These are phyloP conservation scores for Crambe crambe DNA, from an alignment of 37 sponge, comb jelly and placozoan genomes.

Conservation along the genomic window DNA sequence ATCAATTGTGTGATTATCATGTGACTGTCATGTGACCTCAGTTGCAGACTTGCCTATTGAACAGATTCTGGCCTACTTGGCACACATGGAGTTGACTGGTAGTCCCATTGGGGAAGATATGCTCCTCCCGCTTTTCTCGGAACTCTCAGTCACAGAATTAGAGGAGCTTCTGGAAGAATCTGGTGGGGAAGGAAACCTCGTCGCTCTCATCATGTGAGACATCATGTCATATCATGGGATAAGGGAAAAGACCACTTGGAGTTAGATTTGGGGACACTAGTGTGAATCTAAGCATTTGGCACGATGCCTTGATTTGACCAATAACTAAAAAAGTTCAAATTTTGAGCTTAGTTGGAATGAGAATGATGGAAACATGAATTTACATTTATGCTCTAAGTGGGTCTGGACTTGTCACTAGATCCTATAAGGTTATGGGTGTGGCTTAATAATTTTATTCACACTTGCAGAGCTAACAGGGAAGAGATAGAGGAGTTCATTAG, in stretches of 20 bases:
- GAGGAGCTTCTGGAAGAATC: not conserved
- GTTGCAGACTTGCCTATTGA: not conserved
- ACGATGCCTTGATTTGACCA: too few relatives aligned
- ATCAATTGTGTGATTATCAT: too few relatives aligned
- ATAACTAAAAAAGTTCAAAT: too few relatives aligned
- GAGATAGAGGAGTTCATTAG: not conserved
- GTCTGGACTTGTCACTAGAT: too few relatives aligned
- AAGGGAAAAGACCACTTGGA: too few relatives aligned
- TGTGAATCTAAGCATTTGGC: too few relatives aligned
- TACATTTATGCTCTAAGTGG: too few relatives aligned
- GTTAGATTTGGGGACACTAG: too few relatives aligned
- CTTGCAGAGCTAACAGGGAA: not conserved
- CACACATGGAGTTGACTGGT: not conserved
- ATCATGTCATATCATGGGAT: not conserved
- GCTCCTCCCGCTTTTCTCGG: not conserved
- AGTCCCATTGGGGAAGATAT: not conserved
- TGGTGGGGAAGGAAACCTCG: not conserved
- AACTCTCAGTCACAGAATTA: constrained; percentile 11
- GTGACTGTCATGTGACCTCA: not conserved
- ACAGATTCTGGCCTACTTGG: not conserved
- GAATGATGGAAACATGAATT: too few relatives aligned
- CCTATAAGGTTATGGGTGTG: too few relatives aligned
- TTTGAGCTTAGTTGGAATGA: too few relatives aligned
- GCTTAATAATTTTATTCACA: not conserved
- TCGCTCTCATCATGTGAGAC: not conserved